Evolutionary conservation across 2,797 vertebrate genomes (phyloP), one percentile per base, ranked within the genome.

Genomic region (Masticophis lateralis): DNA sequence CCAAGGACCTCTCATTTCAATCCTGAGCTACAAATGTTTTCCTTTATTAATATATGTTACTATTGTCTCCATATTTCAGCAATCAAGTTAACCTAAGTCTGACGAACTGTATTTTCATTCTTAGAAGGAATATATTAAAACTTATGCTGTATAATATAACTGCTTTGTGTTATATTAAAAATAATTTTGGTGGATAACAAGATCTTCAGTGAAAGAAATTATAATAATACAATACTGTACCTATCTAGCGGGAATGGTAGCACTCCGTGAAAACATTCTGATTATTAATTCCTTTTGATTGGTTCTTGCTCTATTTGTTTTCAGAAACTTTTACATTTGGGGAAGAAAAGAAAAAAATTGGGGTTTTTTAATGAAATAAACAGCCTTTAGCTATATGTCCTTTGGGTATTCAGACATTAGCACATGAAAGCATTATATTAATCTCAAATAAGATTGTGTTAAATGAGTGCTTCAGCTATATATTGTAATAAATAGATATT

Each of bases 391-490:
- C 74, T 93, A 55, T 56, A 83, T 89, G 60, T 91, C 57, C 61
- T 25, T 61, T 18, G n/a, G 27, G 69, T 32, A 25, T 27, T 63
- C 51, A 88, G 43, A 88, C 37, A 51, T 55, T n/a, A 60, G 20
- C 60, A 79, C n/a, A 28, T 66, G 51, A 53, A 86, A 92, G 4
- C 12, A 60, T 22, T 14, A 37, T 79, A 53, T 91, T 83, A 59
- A 86, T 91, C 66, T 89, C 22, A 91, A 47, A 89, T 93, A 47
- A 79, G 86, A n/a, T 91, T 83, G 14, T 74, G 47, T 51, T 61
- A 61, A 91, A 89, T 27, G 61, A 88, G 18, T 27, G 11, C 27
- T 28, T 27, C 74, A 90, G 47, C 91, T 88, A 37, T 63, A 61
- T 16, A 83, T 18, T 51, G 79, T 43, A 79, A 25, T 69, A 91